Evolutionary conservation across 2,113 vertebrate genomes (phyloP).

Genomic region (Ceyx cyanopectus): DNA sequence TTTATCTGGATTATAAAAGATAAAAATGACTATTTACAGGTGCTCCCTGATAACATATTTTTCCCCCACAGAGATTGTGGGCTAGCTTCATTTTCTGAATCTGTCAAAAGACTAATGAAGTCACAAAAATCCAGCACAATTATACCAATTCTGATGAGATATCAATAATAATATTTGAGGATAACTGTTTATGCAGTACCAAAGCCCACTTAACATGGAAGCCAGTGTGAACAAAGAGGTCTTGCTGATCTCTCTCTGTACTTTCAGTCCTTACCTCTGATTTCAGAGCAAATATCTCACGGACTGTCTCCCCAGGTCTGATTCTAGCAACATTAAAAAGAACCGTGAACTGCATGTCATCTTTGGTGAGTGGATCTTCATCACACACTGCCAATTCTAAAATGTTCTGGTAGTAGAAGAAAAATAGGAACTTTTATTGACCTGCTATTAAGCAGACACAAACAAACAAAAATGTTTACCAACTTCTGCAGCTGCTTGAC

Average conservation of each 20-base stretch:
- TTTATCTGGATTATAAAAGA: neutral
- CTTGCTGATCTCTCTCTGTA: neutral
- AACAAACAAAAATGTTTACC: neutral
- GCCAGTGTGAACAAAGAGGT: neutral
- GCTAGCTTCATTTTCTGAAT: neutral
- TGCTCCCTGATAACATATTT: neutral
- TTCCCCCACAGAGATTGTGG: neutral
- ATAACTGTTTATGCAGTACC: neutral
- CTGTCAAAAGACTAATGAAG: neutral
- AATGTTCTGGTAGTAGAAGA: constrained; percentile 70
- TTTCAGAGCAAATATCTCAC: constrained; percentile 76
- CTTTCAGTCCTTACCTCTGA: constrained; percentile 72
- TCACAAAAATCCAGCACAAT: neutral
- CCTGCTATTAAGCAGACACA: neutral
- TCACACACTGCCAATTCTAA: constrained; percentile 79
- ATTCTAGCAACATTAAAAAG: constrained; percentile 79
- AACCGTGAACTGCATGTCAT: constrained; percentile 78
- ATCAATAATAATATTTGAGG: neutral
- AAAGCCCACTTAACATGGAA: neutral
- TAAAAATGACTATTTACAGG: neutral
- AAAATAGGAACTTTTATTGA: neutral
- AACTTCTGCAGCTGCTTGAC: neutral
- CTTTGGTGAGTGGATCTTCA: constrained; percentile 69
- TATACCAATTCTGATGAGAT: neutral
- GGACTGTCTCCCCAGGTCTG: constrained; percentile 70